phyloP scores from a whole-genome alignment of 2,113 vertebrate species.

The Chinchilla lanigera region DNA sequence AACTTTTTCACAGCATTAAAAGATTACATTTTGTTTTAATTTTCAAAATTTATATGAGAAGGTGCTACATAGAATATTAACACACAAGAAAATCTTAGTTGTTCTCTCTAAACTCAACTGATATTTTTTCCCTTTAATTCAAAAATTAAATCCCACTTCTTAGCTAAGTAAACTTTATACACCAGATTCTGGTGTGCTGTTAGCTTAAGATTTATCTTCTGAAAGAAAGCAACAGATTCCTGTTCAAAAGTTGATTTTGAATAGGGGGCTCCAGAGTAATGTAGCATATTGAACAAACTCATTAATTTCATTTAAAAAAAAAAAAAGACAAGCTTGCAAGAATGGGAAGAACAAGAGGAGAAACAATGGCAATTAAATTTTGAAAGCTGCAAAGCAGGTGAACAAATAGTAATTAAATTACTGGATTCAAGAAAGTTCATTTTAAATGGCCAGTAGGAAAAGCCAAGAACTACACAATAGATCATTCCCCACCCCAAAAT shows the following conservation, averaged over 20 bases:
- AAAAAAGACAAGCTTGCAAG: neutral
- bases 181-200: neutral
- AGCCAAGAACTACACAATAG: neutral
- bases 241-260: conserved; percentile 3
- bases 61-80: neutral
- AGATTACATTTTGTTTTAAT: neutral
- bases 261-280: neutral
- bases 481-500: neutral
- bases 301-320: neutral
- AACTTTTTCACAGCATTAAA: neutral
- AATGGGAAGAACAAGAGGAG: neutral
- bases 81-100: neutral
- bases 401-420: conserved; percentile 7
- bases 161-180: neutral
- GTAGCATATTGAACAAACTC: neutral
- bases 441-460: neutral
- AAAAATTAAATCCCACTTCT: conserved; percentile 26
- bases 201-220: neutral
- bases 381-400: neutral
- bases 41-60: neutral
- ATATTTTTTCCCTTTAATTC: neutral
- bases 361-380: neutral
- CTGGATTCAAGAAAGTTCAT: neutral
- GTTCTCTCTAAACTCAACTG: neutral
- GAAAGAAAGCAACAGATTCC: neutral